Percentiles rank a stretch among this genome's conserved stretches.
These are phyloP conservation scores for Cottus gobio DNA, from an alignment of 2,113 vertebrate species.

Conservation along the genomic window DNA sequence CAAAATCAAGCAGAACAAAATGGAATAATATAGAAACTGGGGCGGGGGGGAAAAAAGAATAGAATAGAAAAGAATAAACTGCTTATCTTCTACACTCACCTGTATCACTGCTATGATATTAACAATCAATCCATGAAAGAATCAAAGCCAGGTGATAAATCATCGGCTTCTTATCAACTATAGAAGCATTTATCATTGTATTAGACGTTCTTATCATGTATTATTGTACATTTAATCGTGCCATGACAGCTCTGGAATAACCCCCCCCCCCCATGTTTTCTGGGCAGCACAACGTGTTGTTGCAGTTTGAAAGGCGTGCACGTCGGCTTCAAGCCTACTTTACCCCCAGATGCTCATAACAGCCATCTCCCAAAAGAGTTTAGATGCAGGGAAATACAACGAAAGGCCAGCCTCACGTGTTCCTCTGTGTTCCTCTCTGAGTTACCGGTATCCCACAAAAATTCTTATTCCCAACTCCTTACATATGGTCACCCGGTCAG, in stretches of 20 bases:
- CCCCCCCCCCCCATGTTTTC: neutral
- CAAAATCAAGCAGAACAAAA: conserved; percentile 63
- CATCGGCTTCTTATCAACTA: conserved; percentile 13
- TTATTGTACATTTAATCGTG: conserved; percentile 7
- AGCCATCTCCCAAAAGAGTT: neutral
- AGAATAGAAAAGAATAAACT: conserved; percentile 43
- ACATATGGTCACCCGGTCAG: neutral
- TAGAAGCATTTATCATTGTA: conserved; percentile 14
- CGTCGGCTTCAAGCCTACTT: neutral
- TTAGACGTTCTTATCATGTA: conserved; percentile 4
- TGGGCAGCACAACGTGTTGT: neutral
- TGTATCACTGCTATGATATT: conserved; percentile 18
- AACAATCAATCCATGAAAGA: conserved; percentile 19
- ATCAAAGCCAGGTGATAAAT: conserved; percentile 32
- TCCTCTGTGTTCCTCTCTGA: neutral
- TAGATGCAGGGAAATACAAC: neutral
- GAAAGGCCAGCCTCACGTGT: neutral
- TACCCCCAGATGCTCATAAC: neutral
- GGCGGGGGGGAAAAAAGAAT: neutral
- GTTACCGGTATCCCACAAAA: neutral
- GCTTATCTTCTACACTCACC: conserved; percentile 33
- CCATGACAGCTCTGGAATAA: neutral
- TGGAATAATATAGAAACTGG: conserved; percentile 32
- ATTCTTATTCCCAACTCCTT: neutral
- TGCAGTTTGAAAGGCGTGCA: neutral